These are phyloP conservation scores for Petrocephalus zakoni DNA, from an alignment of 2,113 vertebrate species.

Conservation along the genomic window DNA sequence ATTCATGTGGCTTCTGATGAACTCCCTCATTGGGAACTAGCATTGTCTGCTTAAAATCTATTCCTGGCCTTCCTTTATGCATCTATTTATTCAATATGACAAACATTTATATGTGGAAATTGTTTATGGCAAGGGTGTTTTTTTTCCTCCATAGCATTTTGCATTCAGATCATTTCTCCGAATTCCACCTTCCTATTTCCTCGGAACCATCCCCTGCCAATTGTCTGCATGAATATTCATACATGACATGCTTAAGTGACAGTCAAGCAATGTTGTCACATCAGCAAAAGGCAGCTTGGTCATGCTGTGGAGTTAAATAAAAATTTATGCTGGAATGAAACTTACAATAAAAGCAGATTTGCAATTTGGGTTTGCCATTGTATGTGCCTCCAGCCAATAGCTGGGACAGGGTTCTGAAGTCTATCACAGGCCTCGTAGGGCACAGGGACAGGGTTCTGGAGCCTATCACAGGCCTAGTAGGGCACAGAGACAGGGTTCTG, in stretches of 20 bases:
- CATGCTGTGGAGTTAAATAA: background rate
- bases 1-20: background rate
- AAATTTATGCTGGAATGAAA: background rate
- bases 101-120: background rate
- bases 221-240: constrained; percentile 9
- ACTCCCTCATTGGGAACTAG: background rate
- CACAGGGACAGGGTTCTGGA: background rate
- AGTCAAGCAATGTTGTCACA: constrained; percentile 10
- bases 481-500: background rate
- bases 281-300: background rate
- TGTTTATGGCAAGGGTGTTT: background rate
- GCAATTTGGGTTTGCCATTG: background rate
- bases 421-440: background rate
- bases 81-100: background rate
- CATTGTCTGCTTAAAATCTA: background rate
- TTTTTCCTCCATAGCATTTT: background rate
- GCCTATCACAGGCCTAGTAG: background rate
- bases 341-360: background rate
- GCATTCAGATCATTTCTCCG: background rate
- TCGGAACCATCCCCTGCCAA: background rate
- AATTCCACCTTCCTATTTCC: background rate
- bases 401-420: background rate
- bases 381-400: background rate
- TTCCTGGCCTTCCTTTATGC: background rate
- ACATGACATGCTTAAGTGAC: background rate